Evolutionary conservation across 2,113 vertebrate species (phyloP), one percentile per base, ranked within the genome.

Genomic region (Syngnathus floridae): DNA sequence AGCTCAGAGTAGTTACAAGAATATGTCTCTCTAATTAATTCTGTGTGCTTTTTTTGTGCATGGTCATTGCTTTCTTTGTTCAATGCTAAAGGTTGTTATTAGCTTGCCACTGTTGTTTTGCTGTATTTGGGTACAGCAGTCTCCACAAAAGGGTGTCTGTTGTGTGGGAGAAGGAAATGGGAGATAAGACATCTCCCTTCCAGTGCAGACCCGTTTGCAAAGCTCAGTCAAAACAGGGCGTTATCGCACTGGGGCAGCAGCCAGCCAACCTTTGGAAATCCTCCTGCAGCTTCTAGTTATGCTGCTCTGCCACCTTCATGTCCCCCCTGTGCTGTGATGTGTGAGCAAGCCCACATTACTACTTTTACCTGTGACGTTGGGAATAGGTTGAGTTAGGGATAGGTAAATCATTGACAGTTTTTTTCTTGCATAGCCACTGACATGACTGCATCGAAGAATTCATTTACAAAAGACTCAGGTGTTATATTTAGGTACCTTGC

Each of bases 231-330:
- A 71, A 75, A 80, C 69, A 70, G 40, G 54, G 5, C n/a, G 74
- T 81, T 81, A 81, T 84, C 82, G 66, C 7, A 5, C 69, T 58
- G 64, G 51, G 67, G 73, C 80, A 84, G 80, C 66, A 76, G n/a
- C 72, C 62, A 57, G 68, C 26, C 66, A 37, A 62, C 73, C 72
- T 77, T 70, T 71, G 10, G 69, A 73, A 80, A 73, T 65, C 52
- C 65, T 65, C 68, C 70, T 35, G 52, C 11, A 1, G 70, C 51
- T 62, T 63, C 62, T 36, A 31, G 52, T 69, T 59, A 67, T 7
- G 63, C 36, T 11, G 0, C 49, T 14, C 64, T 46, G 70, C 31
- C 60, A 14, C 36, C 69, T 31, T 38, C 35, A 52, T 62, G 21
- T 65, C 35, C 46, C 52, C 59, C 67, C 54, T 36, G 49, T 73